Conservation (phyloP, 2,113 vertebrate genomes). For the Sorex fumeus region DNA sequence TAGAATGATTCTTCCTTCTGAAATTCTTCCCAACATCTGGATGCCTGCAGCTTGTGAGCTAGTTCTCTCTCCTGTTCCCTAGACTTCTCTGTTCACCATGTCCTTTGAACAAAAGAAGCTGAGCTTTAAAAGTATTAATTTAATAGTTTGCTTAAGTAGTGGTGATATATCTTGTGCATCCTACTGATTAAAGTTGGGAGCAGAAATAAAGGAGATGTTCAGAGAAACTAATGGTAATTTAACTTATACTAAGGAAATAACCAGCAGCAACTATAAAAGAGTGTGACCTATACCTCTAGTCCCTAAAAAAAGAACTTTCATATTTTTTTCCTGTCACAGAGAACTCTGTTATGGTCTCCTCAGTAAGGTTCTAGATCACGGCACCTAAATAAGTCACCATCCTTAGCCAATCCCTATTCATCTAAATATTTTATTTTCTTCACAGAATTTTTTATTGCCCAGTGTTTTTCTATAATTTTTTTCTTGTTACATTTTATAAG, state of each 20-base stretch:
- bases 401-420: background rate
- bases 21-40: conserved; percentile 49
- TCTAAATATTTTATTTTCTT: background rate
- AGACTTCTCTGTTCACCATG: background rate
- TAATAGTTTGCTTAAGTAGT: conserved; percentile 57
- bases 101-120: conserved; percentile 33
- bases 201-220: background rate
- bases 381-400: background rate
- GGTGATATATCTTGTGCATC: background rate
- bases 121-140: conserved; percentile 38
- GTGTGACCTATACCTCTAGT: background rate
- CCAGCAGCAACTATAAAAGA: conserved; percentile 1
- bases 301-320: background rate
- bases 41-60: conserved; percentile 45
- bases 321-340: background rate
- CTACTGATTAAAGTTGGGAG: conserved; percentile 12
- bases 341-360: background rate
- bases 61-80: background rate
- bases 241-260: background rate
- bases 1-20: conserved; percentile 7
- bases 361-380: background rate
- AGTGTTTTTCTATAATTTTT: background rate
- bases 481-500: background rate
- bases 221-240: conserved; percentile 41
- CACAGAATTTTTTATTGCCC: conserved; percentile 15